Evolutionary conservation across 2,888 invertebrate species (phyloP).

Genomic region (Hecatera dysodea): DNA sequence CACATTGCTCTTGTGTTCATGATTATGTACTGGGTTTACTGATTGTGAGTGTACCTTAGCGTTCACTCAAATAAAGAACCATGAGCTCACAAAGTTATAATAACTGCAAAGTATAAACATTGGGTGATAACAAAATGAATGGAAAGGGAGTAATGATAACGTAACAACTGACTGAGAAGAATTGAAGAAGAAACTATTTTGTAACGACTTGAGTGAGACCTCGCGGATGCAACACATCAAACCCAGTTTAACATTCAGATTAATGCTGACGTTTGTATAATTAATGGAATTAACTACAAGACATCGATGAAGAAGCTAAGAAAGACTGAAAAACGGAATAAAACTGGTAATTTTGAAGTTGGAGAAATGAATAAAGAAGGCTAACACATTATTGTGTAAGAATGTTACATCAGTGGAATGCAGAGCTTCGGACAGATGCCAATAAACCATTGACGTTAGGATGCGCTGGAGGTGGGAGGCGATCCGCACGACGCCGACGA

Average conservation of each 20-base stretch:
- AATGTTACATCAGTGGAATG: not conserved
- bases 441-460: slow-evolving; percentile 1
- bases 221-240: no score
- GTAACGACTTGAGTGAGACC: not conserved
- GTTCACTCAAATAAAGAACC: not conserved
- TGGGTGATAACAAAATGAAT: no score
- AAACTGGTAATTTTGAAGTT: not conserved
- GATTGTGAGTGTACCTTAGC: not conserved
- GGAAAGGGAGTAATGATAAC: not conserved
- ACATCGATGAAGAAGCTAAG: no score
- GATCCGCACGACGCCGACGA: slow-evolving; percentile 24
- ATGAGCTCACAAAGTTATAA: no score
- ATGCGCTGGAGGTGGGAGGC: slow-evolving; percentile 25
- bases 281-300: not conserved
- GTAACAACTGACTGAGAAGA: not conserved
- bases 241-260: not conserved
- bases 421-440: not conserved
- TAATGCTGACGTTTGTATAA: not conserved
- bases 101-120: not conserved
- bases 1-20: slow-evolving; percentile 10
- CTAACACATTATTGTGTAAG: not conserved
- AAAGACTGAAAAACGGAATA: not conserved
- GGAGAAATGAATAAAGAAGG: not conserved
- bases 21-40: not conserved
- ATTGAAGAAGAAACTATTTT: not conserved